These are phyloP conservation scores for Pelosia muscerda DNA, from an alignment of 2,888 invertebrate genomes.

Conservation along the genomic window DNA sequence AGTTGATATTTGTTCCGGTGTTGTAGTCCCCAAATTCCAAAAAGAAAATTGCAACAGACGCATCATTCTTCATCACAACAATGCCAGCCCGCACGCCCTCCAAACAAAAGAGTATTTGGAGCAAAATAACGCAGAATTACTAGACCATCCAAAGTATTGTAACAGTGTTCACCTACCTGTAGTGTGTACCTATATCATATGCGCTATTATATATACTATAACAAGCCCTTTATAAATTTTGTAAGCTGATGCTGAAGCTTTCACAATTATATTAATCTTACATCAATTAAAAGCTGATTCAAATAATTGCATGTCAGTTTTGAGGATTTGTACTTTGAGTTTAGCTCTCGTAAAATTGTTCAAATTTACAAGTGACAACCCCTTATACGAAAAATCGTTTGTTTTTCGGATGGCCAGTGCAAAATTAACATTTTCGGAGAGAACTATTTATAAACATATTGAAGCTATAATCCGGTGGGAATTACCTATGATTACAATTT, in stretches of 20 bases:
- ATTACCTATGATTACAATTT: background rate
- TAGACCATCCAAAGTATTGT: background rate
- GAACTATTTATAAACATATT: background rate
- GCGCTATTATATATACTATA: background rate
- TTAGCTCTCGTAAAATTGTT: too few relatives aligned
- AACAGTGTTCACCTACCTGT: background rate
- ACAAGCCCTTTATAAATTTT: background rate
- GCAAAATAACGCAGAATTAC: conserved; percentile 1
- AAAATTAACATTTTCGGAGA: background rate
- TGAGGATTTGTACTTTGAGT: too few relatives aligned
- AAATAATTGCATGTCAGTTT: too few relatives aligned
- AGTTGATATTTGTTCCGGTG: background rate
- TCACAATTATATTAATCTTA: too few relatives aligned
- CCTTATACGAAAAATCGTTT: too few relatives aligned
- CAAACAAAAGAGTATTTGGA: conserved; percentile 4
- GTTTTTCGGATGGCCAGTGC: background rate
- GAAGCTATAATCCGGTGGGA: background rate
- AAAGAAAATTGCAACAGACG: conserved; percentile 1
- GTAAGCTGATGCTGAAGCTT: too few relatives aligned
- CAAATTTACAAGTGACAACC: too few relatives aligned
- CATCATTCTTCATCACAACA: conserved; percentile 1
- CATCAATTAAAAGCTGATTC: too few relatives aligned
- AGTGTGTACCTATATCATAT: too few relatives aligned
- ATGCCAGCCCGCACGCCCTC: background rate
- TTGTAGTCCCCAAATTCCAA: background rate